Conservation (phyloP, 2,888 invertebrate species). For the Drosophila helvetica region DNA sequence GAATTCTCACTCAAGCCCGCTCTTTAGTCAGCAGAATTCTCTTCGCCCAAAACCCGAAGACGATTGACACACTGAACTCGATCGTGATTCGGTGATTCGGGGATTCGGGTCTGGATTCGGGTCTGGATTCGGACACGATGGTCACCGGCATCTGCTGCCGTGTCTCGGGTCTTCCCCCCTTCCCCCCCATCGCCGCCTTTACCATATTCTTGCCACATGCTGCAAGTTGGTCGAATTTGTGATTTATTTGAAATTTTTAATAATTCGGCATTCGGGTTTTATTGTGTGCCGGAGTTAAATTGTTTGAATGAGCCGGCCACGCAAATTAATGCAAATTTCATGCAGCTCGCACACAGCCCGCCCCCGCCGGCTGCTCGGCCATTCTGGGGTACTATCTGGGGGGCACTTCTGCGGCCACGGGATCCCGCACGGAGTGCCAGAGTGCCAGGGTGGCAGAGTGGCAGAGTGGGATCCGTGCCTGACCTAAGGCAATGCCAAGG, state of each 20-base stretch:
- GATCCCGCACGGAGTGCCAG: background rate
- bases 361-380: background rate
- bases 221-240: constrained; percentile 58
- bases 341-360: constrained; percentile 50
- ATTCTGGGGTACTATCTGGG: background rate
- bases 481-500: constrained; percentile 69
- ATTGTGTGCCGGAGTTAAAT: constrained; percentile 52
- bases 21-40: constrained; percentile 34
- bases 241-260: constrained; percentile 73
- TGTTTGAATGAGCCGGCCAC: constrained; percentile 36
- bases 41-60: constrained; percentile 46
- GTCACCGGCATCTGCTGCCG: constrained; percentile 31
- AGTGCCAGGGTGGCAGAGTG: background rate
- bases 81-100: constrained; percentile 3
- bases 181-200: background rate
- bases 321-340: constrained; percentile 64
- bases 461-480: constrained; percentile 51
- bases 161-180: constrained; percentile 2
- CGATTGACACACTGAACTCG: constrained; percentile 76
- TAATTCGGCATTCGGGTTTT: constrained; percentile 57
- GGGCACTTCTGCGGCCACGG: background rate
- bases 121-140: constrained; percentile 35
- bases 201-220: background rate
- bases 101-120: background rate
- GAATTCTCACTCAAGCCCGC: no score